A percentile compares a stretch with the other conserved stretches of the same genome.
These are phyloP conservation scores for Alsophila aescularia DNA, from an alignment of 2,888 invertebrate species.

Conservation along the genomic window DNA sequence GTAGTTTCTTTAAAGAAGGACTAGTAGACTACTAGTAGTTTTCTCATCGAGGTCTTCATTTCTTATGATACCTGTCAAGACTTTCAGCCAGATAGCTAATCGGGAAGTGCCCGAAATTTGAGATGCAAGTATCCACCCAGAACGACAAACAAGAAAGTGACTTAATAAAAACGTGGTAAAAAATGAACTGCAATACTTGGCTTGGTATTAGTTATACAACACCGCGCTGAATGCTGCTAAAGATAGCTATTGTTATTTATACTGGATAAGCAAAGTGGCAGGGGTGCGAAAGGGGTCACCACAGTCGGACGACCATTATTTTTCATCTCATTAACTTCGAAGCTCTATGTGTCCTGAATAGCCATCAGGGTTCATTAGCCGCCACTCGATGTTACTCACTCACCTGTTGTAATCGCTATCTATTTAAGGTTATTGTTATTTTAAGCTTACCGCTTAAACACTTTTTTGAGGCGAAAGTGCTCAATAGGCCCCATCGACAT, in stretches of 20 bases:
- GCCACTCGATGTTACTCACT: slow-evolving; percentile 45
- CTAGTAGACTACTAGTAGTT: no score
- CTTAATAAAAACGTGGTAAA: no score
- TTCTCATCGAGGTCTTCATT: no score
- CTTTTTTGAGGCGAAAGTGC: slow-evolving; percentile 4
- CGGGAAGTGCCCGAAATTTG: no score
- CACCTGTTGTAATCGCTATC: slow-evolving; percentile 46
- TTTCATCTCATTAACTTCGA: slow-evolving; percentile 76
- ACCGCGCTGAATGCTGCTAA: slow-evolving; percentile 25
- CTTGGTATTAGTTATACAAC: not conserved
- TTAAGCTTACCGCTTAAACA: slow-evolving; percentile 15
- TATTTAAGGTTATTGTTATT: slow-evolving; percentile 32
- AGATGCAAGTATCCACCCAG: no score
- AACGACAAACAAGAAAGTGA: no score
- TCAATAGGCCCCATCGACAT: slow-evolving; percentile 1
- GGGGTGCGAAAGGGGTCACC: slow-evolving; percentile 75
- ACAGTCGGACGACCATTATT: slow-evolving; percentile 76
- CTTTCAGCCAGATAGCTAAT: no score
- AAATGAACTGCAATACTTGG: no score
- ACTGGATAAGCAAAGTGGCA: slow-evolving; percentile 60
- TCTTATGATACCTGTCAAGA: no score
- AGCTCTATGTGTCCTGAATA: slow-evolving; percentile 67
- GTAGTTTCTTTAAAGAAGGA: no score
- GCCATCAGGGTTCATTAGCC: slow-evolving; percentile 66
- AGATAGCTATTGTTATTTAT: slow-evolving; percentile 55